Conservation (phyloP, 2,888 invertebrate genomes). For the Anthophora plumipes region DNA sequence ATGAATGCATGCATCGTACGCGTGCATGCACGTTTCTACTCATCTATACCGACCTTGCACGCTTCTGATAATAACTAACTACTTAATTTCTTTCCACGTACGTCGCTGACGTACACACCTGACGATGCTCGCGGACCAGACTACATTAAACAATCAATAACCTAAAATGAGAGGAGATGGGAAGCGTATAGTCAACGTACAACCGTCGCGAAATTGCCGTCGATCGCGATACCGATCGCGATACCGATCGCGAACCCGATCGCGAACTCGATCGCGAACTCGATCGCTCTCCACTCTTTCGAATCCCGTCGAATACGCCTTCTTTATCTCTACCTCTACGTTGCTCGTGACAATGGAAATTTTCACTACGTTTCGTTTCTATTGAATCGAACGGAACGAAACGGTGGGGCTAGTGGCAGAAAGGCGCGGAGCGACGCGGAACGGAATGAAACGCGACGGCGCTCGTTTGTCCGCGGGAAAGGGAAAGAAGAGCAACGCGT, state of each 20-base stretch:
- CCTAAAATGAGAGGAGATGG: background rate
- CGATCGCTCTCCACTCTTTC: too few species aligned
- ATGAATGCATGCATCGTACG: slow-evolving; percentile 34
- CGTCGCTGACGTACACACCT: slow-evolving; percentile 15
- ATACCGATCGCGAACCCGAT: too few species aligned
- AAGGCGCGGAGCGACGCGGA: too few species aligned
- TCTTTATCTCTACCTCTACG: too few species aligned
- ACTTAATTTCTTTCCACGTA: slow-evolving; percentile 56
- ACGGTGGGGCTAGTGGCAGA: too few species aligned
- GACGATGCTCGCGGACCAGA: background rate
- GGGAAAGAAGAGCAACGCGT: slow-evolving; percentile 34
- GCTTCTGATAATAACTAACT: slow-evolving; percentile 56
- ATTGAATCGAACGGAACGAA: too few species aligned
- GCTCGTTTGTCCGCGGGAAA: background rate
- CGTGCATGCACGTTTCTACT: slow-evolving; percentile 36
- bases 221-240: background rate
- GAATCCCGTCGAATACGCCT: background rate
- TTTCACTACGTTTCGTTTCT: too few species aligned
- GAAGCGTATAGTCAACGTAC: too few species aligned
- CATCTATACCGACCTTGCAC: slow-evolving; percentile 47
- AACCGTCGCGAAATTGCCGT: too few species aligned
- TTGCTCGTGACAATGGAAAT: too few species aligned
- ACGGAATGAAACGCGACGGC: background rate
- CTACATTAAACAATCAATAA: slow-evolving; percentile 32
- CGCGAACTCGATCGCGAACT: too few species aligned